These are phyloP conservation scores for Ciconia nigra DNA, from an alignment of 2,797 vertebrate species.

Conservation along the genomic window DNA sequence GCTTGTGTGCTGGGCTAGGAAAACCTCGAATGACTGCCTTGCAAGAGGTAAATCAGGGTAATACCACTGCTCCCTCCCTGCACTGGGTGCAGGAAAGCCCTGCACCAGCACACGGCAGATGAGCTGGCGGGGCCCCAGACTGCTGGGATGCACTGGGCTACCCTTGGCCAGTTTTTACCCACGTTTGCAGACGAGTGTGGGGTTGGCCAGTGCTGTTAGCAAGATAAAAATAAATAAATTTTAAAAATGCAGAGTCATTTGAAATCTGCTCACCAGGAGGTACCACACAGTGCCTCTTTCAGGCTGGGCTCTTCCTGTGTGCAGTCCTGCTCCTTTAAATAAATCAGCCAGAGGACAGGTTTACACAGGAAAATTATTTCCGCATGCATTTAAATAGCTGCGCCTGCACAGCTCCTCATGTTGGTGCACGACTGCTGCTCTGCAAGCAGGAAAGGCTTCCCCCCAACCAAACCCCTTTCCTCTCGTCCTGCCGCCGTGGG, in stretches of 20 bases:
- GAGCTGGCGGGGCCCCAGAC: fast-evolving
- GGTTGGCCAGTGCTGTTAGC: neutral
- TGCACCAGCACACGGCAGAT: neutral
- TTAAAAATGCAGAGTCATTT: neutral
- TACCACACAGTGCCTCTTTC: neutral
- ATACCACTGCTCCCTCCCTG: neutral
- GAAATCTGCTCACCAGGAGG: neutral
- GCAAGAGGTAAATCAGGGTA: neutral
- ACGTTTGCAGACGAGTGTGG: fast-evolving
- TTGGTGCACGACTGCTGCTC: fast-evolving
- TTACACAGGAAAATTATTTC: neutral
- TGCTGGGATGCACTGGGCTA: neutral
- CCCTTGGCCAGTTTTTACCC: neutral
- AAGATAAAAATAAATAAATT: neutral
- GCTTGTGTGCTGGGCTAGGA: neutral
- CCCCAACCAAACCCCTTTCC: neutral
- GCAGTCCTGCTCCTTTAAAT: neutral
- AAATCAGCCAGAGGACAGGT: neutral
- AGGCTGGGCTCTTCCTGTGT: neutral
- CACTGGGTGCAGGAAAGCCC: neutral
- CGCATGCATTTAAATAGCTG: fast-evolving
- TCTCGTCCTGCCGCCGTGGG: neutral
- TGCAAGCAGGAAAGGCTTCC: neutral
- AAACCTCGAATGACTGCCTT: neutral
- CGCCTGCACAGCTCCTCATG: neutral